phyloP scores from a whole-genome alignment of 2,113 vertebrate species.

The Chamaetylas fuelleborni region DNA sequence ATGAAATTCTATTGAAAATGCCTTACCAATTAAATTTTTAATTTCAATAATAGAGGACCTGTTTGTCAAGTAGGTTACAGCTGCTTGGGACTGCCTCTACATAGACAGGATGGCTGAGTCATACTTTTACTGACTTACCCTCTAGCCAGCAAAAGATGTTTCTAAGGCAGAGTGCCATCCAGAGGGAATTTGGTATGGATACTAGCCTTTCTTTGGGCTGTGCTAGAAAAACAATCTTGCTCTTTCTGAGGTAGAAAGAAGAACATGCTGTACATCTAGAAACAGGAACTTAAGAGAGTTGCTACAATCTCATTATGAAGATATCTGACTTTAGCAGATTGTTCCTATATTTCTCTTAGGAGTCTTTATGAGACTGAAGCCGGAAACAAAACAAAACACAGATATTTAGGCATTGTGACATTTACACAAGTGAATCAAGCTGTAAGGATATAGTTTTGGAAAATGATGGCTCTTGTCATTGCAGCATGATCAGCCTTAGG shows the following conservation, averaged over 20 bases:
- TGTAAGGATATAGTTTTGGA: not conserved
- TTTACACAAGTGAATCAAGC: not conserved
- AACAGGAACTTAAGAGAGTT: not conserved
- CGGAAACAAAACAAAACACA: not conserved
- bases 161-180: not conserved
- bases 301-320: not conserved
- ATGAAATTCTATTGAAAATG: not conserved
- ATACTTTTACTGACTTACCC: not conserved
- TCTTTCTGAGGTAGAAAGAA: not conserved
- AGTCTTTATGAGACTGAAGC: not conserved
- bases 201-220: not conserved
- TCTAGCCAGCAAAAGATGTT: not conserved
- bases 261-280: not conserved
- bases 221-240: not conserved
- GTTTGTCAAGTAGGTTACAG: not conserved
- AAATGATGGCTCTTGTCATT: rapidly evolving
- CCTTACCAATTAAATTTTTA: not conserved
- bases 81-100: not conserved
- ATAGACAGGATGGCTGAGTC: not conserved
- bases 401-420: not conserved
- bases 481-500: not conserved
- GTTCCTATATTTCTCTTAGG: not conserved
- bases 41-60: not conserved
- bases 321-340: not conserved
- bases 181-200: not conserved